Conservation (phyloP, 1,140 invertebrate species). For the Hyposmocoma kahamanoa region DNA sequence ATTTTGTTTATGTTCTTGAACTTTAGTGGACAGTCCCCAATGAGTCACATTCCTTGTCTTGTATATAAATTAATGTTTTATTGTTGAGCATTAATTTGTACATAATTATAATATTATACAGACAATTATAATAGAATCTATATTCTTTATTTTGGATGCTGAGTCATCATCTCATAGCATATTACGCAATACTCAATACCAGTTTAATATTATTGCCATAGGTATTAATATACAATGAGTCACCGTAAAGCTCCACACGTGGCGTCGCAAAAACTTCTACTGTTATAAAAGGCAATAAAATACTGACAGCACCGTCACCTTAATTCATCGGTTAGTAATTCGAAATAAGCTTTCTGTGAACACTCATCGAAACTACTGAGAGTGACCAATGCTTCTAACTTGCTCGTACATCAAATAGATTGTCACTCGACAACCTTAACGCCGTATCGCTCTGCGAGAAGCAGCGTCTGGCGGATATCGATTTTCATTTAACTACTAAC, state of each 20-base stretch:
- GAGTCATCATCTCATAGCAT: constrained; percentile 40
- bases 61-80: constrained; percentile 14
- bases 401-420: too few relatives aligned
- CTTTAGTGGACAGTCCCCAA: constrained; percentile 1
- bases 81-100: constrained; percentile 14
- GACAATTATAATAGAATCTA: constrained; percentile 19
- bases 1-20: too few relatives aligned
- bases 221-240: constrained; percentile 25
- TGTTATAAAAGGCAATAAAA: constrained; percentile 1
- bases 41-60: constrained; percentile 13
- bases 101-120: constrained; percentile 6
- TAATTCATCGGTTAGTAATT: too few relatives aligned
- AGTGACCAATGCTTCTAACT: too few relatives aligned
- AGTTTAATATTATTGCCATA: constrained; percentile 41
- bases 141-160: constrained; percentile 50
- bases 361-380: too few relatives aligned
- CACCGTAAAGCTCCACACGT: constrained; percentile 20
- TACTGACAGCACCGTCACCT: too few relatives aligned
- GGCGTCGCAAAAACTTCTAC: constrained; percentile 13
- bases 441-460: too few relatives aligned
- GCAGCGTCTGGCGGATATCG: too few relatives aligned
- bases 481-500: too few relatives aligned
- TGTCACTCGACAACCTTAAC: too few relatives aligned
- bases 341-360: too few relatives aligned
- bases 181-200: constrained; percentile 57